Conservation (phyloP, 2,888 invertebrate genomes). For the Nebria salina region DNA sequence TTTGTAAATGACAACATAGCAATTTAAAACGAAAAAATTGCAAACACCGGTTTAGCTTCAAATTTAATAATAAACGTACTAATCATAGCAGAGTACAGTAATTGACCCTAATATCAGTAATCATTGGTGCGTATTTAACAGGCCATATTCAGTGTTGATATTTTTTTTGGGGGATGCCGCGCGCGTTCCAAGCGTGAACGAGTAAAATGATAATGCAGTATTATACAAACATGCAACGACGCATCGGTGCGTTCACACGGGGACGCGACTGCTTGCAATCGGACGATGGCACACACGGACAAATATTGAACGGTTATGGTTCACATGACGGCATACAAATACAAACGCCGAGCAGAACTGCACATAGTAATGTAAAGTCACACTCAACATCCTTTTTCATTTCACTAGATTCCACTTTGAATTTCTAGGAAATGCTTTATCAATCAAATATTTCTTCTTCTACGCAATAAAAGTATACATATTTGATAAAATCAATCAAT, state of each 20-base stretch:
- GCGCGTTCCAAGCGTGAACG: constrained; percentile 33
- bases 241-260: constrained; percentile 31
- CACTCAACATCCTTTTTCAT: constrained; percentile 4
- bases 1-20: no score
- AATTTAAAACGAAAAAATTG: no score
- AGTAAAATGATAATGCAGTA: constrained; percentile 47
- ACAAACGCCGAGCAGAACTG: not conserved
- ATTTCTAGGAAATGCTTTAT: no score
- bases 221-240: constrained; percentile 29
- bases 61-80: no score
- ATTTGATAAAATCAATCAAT: no score
- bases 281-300: not conserved
- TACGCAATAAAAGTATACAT: not conserved
- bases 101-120: not conserved
- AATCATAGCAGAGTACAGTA: not conserved
- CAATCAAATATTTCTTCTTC: no score
- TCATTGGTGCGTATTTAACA: not conserved
- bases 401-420: not conserved
- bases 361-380: not conserved
- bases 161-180: not conserved
- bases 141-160: not conserved
- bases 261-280: constrained; percentile 3
- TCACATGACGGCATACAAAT: not conserved
- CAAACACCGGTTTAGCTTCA: no score
- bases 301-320: not conserved